Evolutionary conservation across 2,888 invertebrate species (phyloP).

Genomic region (Cryptophagus acutangulus): DNA sequence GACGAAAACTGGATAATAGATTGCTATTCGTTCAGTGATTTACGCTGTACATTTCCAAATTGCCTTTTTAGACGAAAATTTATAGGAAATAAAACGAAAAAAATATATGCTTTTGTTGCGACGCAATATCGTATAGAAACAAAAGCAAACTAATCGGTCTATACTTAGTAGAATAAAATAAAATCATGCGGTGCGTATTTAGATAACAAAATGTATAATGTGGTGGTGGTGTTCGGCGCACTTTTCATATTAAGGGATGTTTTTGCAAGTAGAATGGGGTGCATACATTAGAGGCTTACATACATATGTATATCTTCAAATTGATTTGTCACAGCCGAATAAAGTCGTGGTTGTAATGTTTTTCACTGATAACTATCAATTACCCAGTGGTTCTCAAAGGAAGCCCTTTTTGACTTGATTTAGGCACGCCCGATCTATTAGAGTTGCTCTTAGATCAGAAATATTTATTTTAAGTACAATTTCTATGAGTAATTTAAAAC

Average conservation of each 20-base stretch:
- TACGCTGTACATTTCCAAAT: slow-evolving; percentile 36
- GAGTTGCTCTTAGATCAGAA: neutral
- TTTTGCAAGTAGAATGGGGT: slow-evolving; percentile 41
- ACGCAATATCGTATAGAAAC: slow-evolving; percentile 14
- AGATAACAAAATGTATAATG: too few species aligned
- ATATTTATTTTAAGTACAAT: neutral
- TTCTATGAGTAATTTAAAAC: too few species aligned
- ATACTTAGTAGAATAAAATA: neutral
- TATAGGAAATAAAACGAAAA: slow-evolving; percentile 40
- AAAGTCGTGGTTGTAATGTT: slow-evolving; percentile 47
- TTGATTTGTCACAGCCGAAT: slow-evolving; percentile 51
- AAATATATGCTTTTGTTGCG: slow-evolving; percentile 32
- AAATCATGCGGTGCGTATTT: neutral
- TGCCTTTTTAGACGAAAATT: too few species aligned
- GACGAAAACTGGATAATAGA: slow-evolving; percentile 10
- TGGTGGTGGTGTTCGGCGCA: slow-evolving; percentile 29
- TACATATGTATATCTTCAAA: slow-evolving; percentile 52
- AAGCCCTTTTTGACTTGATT: slow-evolving; percentile 2
- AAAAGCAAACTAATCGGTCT: slow-evolving; percentile 8
- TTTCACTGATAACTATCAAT: slow-evolving; percentile 47
- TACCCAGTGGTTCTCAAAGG: slow-evolving; percentile 32
- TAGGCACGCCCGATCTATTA: neutral
- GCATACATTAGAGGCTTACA: slow-evolving; percentile 46
- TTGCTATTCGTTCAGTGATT: slow-evolving; percentile 29
- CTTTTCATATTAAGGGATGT: slow-evolving; percentile 39